Evolutionary conservation across 2,797 vertebrate species (phyloP).

Genomic region (Megaceryle alcyon): DNA sequence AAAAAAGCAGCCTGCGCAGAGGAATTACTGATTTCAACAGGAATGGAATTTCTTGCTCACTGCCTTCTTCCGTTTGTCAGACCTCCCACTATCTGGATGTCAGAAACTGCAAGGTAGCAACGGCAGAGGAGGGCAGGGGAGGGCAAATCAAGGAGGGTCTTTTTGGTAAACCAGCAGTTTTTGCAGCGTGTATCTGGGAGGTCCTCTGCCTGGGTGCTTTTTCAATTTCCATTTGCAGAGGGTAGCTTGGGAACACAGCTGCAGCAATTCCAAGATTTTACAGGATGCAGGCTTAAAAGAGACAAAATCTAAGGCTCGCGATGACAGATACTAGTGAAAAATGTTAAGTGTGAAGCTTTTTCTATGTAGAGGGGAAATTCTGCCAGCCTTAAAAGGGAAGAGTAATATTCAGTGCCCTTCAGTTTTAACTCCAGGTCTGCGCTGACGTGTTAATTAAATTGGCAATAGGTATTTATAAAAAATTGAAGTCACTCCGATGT

Average conservation of each 20-base stretch:
- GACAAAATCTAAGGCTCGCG: background rate
- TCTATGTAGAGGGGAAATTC: background rate
- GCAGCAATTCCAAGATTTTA: background rate
- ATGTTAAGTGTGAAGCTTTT: background rate
- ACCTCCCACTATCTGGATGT: slow-evolving; percentile 75
- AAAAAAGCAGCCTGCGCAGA: slow-evolving; percentile 26
- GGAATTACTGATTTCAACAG: slow-evolving; percentile 63
- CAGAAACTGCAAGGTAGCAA: slow-evolving; percentile 75
- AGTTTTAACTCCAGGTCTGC: background rate
- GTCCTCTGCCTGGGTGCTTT: slow-evolving; percentile 21
- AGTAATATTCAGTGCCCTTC: background rate
- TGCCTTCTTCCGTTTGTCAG: slow-evolving; percentile 68
- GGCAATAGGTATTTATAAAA: background rate
- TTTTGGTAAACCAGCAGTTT: slow-evolving; percentile 10
- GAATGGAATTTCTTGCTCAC: slow-evolving; percentile 63
- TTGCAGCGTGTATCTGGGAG: background rate
- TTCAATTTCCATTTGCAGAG: background rate
- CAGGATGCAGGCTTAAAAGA: slow-evolving; percentile 8
- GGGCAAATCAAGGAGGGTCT: slow-evolving; percentile 37
- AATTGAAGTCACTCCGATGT: background rate
- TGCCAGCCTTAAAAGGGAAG: background rate
- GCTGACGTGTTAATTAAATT: background rate
- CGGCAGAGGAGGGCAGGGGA: slow-evolving; percentile 63
- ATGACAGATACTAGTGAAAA: background rate
- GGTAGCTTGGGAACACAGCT: slow-evolving; percentile 19